Percentiles rank a stretch among this genome's conserved stretches.
These are phyloP conservation scores for Ailurus styani DNA, from an alignment of 2,113 vertebrate species.

Conservation along the genomic window DNA sequence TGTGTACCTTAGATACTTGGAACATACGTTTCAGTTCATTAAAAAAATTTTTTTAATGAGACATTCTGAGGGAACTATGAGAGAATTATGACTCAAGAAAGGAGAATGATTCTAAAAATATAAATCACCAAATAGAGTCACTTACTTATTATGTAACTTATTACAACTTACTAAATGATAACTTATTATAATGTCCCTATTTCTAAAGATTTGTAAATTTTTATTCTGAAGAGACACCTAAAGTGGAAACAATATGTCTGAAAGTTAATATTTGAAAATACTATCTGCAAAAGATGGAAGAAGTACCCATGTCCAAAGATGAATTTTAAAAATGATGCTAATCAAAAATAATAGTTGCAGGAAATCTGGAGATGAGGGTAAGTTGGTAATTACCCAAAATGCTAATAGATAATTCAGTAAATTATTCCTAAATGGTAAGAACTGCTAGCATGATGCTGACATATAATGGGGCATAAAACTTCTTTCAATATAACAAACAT, in stretches of 20 bases:
- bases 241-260: background rate
- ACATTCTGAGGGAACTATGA: background rate
- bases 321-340: background rate
- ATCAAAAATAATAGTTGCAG: background rate
- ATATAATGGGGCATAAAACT: background rate
- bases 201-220: background rate
- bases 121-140: background rate
- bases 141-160: background rate
- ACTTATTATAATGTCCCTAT: background rate
- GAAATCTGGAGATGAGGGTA: background rate
- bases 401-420: background rate
- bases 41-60: background rate
- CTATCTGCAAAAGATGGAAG: background rate
- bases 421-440: background rate
- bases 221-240: background rate
- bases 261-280: background rate
- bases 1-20: background rate
- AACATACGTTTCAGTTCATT: background rate
- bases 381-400: background rate
- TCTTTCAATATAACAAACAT: background rate
- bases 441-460: background rate
- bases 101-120: background rate
- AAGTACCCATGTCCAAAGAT: background rate
- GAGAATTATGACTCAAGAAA: background rate
- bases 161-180: background rate